Percentiles rank a stretch among this genome's conserved stretches.
These are phyloP conservation scores for Helicoverpa armigera DNA, from an alignment of 1,140 invertebrate genomes.

Conservation along the genomic window DNA sequence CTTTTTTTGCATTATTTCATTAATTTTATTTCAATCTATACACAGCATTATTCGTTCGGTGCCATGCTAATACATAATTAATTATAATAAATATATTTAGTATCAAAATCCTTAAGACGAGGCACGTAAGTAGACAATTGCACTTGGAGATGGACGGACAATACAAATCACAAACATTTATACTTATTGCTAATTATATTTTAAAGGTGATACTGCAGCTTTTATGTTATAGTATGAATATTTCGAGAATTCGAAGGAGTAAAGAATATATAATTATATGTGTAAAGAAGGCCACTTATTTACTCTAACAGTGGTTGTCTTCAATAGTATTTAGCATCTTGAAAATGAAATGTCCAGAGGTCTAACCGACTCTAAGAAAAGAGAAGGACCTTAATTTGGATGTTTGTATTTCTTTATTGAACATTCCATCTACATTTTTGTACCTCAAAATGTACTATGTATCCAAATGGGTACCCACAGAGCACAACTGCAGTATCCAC, in stretches of 20 bases:
- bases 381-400: too few species aligned
- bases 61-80: slow-evolving; percentile 1
- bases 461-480: too few species aligned
- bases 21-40: slow-evolving; percentile 39
- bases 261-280: too few species aligned
- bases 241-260: too few species aligned
- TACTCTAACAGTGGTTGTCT: too few species aligned
- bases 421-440: too few species aligned
- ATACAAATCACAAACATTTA: slow-evolving; percentile 61
- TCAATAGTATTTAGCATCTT: too few species aligned
- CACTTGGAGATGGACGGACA: slow-evolving; percentile 59
- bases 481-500: slow-evolving; percentile 42
- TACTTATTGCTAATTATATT: slow-evolving; percentile 30
- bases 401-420: too few species aligned
- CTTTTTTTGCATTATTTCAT: neutral
- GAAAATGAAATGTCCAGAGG: too few species aligned
- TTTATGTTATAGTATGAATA: neutral
- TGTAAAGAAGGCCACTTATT: too few species aligned
- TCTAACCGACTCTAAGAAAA: too few species aligned
- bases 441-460: too few species aligned
- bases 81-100: slow-evolving; percentile 43
- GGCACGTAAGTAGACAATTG: slow-evolving; percentile 53
- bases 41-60: slow-evolving; percentile 36
- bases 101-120: slow-evolving; percentile 37
- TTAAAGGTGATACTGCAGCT: slow-evolving; percentile 12